These are phyloP conservation scores for Hypothenemus hampei DNA, from an alignment of 1,140 invertebrate genomes.

Conservation along the genomic window DNA sequence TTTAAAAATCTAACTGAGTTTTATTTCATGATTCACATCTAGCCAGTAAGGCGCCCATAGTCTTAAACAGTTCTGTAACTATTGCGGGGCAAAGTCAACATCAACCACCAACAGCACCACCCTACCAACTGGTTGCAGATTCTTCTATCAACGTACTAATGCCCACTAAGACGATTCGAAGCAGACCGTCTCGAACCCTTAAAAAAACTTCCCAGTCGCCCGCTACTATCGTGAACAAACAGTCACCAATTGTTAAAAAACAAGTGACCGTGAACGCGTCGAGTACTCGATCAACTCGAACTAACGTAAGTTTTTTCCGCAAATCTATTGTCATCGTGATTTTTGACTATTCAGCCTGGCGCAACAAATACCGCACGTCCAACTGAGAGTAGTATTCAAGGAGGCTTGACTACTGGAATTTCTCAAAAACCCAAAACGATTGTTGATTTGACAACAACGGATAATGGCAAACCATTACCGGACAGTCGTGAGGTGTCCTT, in stretches of 20 bases:
- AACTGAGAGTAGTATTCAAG: conserved; percentile 41
- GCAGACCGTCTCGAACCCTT: too few relatives aligned
- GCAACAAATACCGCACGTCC: conserved; percentile 18
- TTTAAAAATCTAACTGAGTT: conserved; percentile 1
- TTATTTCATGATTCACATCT: conserved; percentile 20
- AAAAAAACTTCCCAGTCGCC: too few relatives aligned
- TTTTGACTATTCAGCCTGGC: conserved; percentile 8
- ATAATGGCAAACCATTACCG: conserved; percentile 53
- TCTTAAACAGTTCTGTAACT: conserved; percentile 22
- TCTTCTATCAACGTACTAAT: too few relatives aligned
- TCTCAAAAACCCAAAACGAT: conserved; percentile 37
- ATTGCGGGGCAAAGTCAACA: too few relatives aligned
- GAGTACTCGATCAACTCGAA: too few relatives aligned
- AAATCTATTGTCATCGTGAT: background rate
- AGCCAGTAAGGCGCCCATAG: conserved; percentile 20
- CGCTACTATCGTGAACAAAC: too few relatives aligned
- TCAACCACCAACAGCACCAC: conserved; percentile 1
- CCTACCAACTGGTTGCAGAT: conserved; percentile 52
- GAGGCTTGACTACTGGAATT: conserved; percentile 30
- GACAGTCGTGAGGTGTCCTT: conserved; percentile 68
- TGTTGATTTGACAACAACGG: conserved; percentile 58
- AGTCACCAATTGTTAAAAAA: too few relatives aligned
- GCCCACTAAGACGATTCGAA: too few relatives aligned
- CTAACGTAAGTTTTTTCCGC: too few relatives aligned
- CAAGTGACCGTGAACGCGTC: too few relatives aligned